These are phyloP conservation scores for Notodonta ziczac DNA, from an alignment of 2,888 invertebrate genomes.

Conservation along the genomic window DNA sequence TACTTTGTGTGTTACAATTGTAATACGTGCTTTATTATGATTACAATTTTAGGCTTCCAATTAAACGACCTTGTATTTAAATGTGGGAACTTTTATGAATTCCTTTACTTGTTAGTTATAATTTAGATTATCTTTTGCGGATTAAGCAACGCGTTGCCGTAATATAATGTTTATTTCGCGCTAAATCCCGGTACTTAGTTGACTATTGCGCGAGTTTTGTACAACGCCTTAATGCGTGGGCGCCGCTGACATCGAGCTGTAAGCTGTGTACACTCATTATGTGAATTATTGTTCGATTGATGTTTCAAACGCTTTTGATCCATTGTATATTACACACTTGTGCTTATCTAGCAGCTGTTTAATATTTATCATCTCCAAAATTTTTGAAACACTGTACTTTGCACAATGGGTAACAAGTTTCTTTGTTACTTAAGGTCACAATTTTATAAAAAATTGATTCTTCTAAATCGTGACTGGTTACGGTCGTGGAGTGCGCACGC, in stretches of 20 bases:
- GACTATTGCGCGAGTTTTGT: slow-evolving; percentile 31
- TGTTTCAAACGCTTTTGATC: slow-evolving; percentile 5
- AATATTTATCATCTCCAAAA: not conserved
- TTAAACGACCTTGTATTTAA: slow-evolving; percentile 66
- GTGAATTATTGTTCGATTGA: slow-evolving; percentile 23
- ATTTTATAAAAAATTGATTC: slow-evolving; percentile 65
- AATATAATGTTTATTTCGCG: slow-evolving; percentile 52
- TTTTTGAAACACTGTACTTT: not conserved
- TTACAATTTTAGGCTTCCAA: slow-evolving; percentile 31
- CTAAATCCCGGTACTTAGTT: slow-evolving; percentile 43
- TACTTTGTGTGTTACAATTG: slow-evolving; percentile 32
- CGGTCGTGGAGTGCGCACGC: slow-evolving; percentile 73
- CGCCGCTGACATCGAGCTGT: slow-evolving; percentile 20
- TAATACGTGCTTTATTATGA: slow-evolving; percentile 37
- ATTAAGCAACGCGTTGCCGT: slow-evolving; percentile 54
- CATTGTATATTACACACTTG: slow-evolving; percentile 1
- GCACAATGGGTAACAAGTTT: slow-evolving; percentile 26
- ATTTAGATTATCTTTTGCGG: slow-evolving; percentile 64
- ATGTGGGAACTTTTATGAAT: slow-evolving; percentile 70
- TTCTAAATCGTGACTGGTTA: slow-evolving; percentile 74
- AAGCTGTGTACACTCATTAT: slow-evolving; percentile 25
- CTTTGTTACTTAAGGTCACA: slow-evolving; percentile 60
- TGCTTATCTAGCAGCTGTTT: not conserved
- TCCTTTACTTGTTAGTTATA: slow-evolving; percentile 57
- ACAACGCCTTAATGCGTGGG: slow-evolving; percentile 40